Percentiles rank a stretch among this genome's conserved stretches.
These are phyloP conservation scores for Sebastes fasciatus DNA, from an alignment of 2,113 vertebrate genomes.

Conservation along the genomic window DNA sequence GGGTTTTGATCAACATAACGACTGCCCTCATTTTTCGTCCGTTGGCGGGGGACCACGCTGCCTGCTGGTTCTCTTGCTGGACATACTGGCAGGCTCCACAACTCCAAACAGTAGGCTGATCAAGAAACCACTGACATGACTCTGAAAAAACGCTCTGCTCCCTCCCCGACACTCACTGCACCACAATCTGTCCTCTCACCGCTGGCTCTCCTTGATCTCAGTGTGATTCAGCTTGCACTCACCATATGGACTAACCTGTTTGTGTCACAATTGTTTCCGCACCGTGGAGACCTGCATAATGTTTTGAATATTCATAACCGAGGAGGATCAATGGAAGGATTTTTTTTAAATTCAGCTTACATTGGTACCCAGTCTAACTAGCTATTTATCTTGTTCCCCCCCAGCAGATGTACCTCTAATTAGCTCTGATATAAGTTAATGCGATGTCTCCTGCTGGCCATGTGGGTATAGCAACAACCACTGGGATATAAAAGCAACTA, in stretches of 20 bases:
- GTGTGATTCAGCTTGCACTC: slow-evolving; percentile 43
- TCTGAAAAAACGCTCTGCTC: slow-evolving; percentile 25
- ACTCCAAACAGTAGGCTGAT: slow-evolving; percentile 20
- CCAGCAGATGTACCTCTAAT: slow-evolving; percentile 47
- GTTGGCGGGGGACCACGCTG: background rate
- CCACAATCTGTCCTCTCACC: slow-evolving; percentile 65
- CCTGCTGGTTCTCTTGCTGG: slow-evolving; percentile 17
- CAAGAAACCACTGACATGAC: slow-evolving; percentile 28
- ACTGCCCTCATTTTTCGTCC: slow-evolving; percentile 4
- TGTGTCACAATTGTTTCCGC: slow-evolving; percentile 2
- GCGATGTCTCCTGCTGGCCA: slow-evolving; percentile 33
- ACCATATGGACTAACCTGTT: slow-evolving; percentile 64
- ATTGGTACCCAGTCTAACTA: background rate
- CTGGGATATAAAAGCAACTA: slow-evolving; percentile 27
- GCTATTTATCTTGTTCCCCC: slow-evolving; percentile 7
- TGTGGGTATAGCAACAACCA: slow-evolving; percentile 20
- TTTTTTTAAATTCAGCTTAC: slow-evolving; percentile 4
- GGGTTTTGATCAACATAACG: slow-evolving; percentile 16
- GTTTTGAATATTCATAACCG: background rate
- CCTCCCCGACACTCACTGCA: slow-evolving; percentile 46
- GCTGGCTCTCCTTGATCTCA: slow-evolving; percentile 61
- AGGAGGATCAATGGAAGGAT: background rate
- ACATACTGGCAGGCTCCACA: slow-evolving; percentile 15
- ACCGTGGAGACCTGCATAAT: background rate
- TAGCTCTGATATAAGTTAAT: slow-evolving; percentile 52